Evolutionary conservation across 2,888 invertebrate species (phyloP).

Genomic region (Therioaphis trifolii): DNA sequence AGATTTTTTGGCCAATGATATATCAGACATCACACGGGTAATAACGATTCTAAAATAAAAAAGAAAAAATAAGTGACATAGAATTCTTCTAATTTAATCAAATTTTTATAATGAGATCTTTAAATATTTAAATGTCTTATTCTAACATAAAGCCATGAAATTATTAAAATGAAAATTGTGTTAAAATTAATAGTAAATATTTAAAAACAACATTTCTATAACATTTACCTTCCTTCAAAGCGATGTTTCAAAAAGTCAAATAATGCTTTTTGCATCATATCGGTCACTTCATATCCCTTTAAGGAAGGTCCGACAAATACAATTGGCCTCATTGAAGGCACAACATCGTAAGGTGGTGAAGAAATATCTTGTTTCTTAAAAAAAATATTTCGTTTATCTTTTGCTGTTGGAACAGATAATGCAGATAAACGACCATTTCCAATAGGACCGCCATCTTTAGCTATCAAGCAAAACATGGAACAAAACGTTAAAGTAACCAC

Average conservation of each 20-base stretch:
- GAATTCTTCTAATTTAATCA: too few species aligned
- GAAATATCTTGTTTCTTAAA: constrained; percentile 96
- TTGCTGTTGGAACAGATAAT: constrained; percentile 87
- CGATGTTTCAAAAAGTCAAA: constrained; percentile 99
- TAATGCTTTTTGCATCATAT: constrained; percentile 99
- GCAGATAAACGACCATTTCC: constrained; percentile 80
- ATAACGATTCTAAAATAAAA: constrained; percentile 87
- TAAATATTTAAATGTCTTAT: too few species aligned
- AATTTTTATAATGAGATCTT: too few species aligned
- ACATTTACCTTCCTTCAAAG: constrained; percentile 91
- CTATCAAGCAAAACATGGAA: constrained; percentile 64
- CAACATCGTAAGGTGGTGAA: constrained; percentile 97
- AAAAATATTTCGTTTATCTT: constrained; percentile 97
- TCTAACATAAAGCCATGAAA: too few species aligned
- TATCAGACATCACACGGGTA: constrained; percentile 99
- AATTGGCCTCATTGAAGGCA: constrained; percentile 99
- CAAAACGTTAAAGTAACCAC: too few species aligned
- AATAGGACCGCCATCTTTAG: constrained; percentile 77
- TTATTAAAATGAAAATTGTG: too few species aligned
- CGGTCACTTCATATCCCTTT: constrained; percentile 99
- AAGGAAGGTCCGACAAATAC: constrained; percentile 98
- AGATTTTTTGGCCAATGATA: constrained; percentile 96
- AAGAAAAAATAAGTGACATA: neutral
- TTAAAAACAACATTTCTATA: too few species aligned
- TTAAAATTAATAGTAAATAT: too few species aligned